Conservation (phyloP, 2,797 vertebrate genomes). For the Pseudotriccus pelzelni region DNA sequence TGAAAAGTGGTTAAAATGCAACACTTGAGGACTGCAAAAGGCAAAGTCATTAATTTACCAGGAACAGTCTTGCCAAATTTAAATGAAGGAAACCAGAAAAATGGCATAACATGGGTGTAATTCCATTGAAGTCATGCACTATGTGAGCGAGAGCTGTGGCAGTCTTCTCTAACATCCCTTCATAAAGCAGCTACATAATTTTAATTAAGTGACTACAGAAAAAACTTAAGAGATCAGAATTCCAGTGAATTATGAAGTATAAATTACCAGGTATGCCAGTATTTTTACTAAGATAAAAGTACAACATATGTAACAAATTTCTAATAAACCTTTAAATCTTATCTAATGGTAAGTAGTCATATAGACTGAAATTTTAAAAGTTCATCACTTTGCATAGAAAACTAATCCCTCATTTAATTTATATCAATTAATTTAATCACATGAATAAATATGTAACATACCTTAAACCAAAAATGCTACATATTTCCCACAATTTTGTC, state of each 20-base stretch:
- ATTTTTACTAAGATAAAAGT: background rate
- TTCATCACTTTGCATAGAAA: background rate
- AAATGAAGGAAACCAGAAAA: conserved; percentile 33
- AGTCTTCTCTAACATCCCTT: background rate
- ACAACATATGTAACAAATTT: background rate
- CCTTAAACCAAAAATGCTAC: background rate
- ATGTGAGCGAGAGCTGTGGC: background rate
- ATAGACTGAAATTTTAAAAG: background rate
- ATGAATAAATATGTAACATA: background rate
- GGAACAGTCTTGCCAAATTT: conserved; percentile 2
- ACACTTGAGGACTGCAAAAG: background rate
- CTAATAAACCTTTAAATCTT: background rate
- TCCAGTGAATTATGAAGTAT: background rate
- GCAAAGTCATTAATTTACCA: conserved; percentile 37
- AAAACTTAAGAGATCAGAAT: background rate
- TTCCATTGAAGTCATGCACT: background rate
- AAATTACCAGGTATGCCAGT: background rate
- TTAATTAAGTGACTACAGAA: background rate
- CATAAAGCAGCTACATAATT: background rate
- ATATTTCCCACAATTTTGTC: background rate
- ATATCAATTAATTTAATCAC: background rate
- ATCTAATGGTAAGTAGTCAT: background rate
- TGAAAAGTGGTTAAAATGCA: conserved; percentile 28
- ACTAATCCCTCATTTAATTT: background rate
- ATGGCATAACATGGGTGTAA: background rate